These are phyloP conservation scores for Montipora capricornis DNA, from an alignment of 64 coral and sea anemone species.

Conservation along the genomic window DNA sequence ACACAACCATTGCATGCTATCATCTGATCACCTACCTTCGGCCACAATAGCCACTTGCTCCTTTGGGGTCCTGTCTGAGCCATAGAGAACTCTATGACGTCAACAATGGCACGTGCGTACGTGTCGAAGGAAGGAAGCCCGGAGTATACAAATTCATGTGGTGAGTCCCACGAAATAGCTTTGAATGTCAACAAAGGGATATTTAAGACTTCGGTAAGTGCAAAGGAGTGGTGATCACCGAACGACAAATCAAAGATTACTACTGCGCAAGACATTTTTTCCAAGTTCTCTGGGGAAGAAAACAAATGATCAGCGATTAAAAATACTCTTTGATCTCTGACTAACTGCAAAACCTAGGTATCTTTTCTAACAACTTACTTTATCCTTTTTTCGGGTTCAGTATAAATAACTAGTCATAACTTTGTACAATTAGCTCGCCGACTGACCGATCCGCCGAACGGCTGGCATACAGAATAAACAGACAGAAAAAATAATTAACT, in stretches of 20 bases:
- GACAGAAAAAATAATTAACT: too few species aligned
- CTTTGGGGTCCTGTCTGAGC: slow-evolving; percentile 18
- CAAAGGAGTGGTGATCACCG: slow-evolving; percentile 45
- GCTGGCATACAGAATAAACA: too few species aligned
- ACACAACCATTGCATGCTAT: neutral
- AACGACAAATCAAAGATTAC: slow-evolving; percentile 73
- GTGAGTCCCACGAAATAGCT: neutral
- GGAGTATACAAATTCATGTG: slow-evolving; percentile 31
- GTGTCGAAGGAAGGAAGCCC: slow-evolving; percentile 48
- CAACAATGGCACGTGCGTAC: slow-evolving; percentile 30
- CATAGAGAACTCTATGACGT: slow-evolving; percentile 45
- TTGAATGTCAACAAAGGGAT: slow-evolving; percentile 51
- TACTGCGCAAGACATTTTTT: slow-evolving; percentile 10
- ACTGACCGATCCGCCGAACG: too few species aligned
- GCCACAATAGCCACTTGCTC: slow-evolving; percentile 46
- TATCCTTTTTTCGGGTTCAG: too few species aligned
- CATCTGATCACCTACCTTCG: slow-evolving; percentile 23
- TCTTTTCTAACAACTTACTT: too few species aligned
- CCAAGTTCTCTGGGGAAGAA: slow-evolving; percentile 24
- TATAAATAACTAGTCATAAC: too few species aligned
- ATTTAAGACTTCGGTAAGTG: slow-evolving; percentile 43
- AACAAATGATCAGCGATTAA: neutral
- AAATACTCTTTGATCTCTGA: neutral
- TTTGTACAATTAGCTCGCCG: too few species aligned
- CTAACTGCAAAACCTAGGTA: too few species aligned